These are phyloP conservation scores for Drosophila parvula DNA, from an alignment of 1,140 invertebrate species.

Conservation along the genomic window DNA sequence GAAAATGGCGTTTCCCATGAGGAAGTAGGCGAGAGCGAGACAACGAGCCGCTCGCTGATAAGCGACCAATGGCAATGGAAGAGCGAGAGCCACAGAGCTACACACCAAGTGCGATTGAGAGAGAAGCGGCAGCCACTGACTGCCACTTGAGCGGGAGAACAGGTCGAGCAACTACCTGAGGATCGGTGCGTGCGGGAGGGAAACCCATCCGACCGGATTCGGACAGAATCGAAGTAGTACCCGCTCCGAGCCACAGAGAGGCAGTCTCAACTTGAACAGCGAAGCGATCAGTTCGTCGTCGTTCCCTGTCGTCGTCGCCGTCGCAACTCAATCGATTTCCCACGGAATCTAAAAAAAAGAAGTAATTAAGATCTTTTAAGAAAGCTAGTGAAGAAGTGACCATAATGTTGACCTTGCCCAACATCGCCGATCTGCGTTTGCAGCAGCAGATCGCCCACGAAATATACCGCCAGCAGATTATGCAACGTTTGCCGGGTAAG, in stretches of 20 bases:
- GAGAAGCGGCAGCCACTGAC: conserved; percentile 3
- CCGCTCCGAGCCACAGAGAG: conserved; percentile 30
- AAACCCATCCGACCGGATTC: conserved; percentile 69
- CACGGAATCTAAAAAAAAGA: not conserved
- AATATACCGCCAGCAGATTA: conserved; percentile 83
- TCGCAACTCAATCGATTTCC: conserved; percentile 7
- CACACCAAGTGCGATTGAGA: conserved; percentile 13
- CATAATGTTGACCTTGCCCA: conserved; percentile 75
- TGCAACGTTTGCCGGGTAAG: conserved; percentile 83
- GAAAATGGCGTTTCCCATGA: conserved; percentile 64
- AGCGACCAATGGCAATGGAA: conserved; percentile 53
- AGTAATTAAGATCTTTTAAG: conserved; percentile 1
- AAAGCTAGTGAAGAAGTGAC: conserved; percentile 3
- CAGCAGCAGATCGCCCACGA: conserved; percentile 84
- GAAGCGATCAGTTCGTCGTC: conserved; percentile 62
- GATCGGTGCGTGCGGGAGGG: conserved; percentile 15
- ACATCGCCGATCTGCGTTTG: conserved; percentile 79
- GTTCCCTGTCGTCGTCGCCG: conserved; percentile 2
- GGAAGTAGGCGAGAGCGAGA: conserved; percentile 44
- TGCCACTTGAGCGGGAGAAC: conserved; percentile 56
- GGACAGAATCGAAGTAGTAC: conserved; percentile 55
- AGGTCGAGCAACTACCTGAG: conserved; percentile 71
- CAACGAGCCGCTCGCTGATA: conserved; percentile 23
- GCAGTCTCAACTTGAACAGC: conserved; percentile 70
- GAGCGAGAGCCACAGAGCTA: conserved; percentile 19